These are phyloP conservation scores for Synanthedon myopaeformis DNA, from an alignment of 2,888 invertebrate species.

Conservation along the genomic window DNA sequence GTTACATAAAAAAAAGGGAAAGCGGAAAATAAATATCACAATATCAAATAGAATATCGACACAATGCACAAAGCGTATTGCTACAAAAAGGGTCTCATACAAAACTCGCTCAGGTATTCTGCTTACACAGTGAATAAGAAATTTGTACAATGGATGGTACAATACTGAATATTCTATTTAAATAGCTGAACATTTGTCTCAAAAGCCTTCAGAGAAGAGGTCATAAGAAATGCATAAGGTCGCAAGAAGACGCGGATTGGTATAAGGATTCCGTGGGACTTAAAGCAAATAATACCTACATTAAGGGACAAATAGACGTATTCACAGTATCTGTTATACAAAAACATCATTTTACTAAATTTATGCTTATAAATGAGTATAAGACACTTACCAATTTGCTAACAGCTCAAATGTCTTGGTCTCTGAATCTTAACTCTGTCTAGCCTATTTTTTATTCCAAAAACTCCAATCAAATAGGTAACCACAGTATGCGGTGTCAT, in stretches of 20 bases:
- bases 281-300: constrained; percentile 26
- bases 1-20: background rate
- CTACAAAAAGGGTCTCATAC: constrained; percentile 19
- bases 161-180: constrained; percentile 59
- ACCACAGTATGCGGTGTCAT: no score
- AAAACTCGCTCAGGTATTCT: constrained; percentile 34
- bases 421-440: no score
- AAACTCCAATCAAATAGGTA: no score
- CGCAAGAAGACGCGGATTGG: constrained; percentile 18
- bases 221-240: constrained; percentile 59
- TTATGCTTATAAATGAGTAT: no score
- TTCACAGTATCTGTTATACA: no score
- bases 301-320: constrained; percentile 7
- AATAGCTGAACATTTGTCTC: constrained; percentile 57
- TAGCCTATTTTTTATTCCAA: no score
- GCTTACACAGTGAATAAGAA: constrained; percentile 53
- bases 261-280: constrained; percentile 27
- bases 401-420: no score
- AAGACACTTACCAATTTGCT: no score
- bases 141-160: constrained; percentile 50
- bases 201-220: constrained; percentile 42
- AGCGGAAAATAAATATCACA: background rate
- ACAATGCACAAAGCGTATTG: constrained; percentile 13
- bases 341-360: no score
- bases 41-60: background rate